Evolutionary conservation across 2,113 vertebrate genomes (phyloP).

Genomic region (Sebastes schlegelii): DNA sequence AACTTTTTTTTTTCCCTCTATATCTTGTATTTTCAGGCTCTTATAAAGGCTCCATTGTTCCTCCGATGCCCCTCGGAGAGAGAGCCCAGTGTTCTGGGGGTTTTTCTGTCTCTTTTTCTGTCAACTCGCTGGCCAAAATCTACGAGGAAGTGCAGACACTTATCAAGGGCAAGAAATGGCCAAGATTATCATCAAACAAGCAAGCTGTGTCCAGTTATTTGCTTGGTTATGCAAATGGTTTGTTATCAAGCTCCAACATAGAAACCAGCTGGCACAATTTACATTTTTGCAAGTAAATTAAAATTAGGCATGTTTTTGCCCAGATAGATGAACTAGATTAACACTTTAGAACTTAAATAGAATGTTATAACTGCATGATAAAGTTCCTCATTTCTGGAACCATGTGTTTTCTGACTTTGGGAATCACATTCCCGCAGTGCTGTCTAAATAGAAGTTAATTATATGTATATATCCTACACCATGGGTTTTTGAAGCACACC

Average conservation of each 20-base stretch:
- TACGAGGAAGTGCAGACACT: conserved; percentile 30
- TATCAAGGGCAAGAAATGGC: conserved; percentile 10
- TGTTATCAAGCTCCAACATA: neutral
- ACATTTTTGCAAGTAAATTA: neutral
- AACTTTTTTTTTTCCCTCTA: neutral
- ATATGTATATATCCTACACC: neutral
- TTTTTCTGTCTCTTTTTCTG: conserved; percentile 24
- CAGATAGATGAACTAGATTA: neutral
- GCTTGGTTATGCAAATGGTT: conserved; percentile 10
- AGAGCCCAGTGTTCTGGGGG: neutral
- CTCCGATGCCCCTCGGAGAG: neutral
- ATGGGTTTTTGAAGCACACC: neutral
- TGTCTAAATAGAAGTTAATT: neutral
- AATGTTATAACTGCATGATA: neutral
- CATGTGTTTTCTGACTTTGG: conserved; percentile 3
- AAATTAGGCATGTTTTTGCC: neutral
- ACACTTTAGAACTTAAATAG: neutral
- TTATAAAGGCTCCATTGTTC: conserved; percentile 50
- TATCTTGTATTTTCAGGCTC: conserved; percentile 29
- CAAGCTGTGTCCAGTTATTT: conserved; percentile 29
- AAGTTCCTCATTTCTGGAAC: neutral
- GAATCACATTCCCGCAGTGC: neutral
- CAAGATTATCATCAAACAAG: conserved; percentile 27
- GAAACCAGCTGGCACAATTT: neutral
- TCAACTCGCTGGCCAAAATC: conserved; percentile 30